Evolutionary conservation across 2,113 vertebrate species (phyloP).

Genomic region (Scytalopus superciliaris): DNA sequence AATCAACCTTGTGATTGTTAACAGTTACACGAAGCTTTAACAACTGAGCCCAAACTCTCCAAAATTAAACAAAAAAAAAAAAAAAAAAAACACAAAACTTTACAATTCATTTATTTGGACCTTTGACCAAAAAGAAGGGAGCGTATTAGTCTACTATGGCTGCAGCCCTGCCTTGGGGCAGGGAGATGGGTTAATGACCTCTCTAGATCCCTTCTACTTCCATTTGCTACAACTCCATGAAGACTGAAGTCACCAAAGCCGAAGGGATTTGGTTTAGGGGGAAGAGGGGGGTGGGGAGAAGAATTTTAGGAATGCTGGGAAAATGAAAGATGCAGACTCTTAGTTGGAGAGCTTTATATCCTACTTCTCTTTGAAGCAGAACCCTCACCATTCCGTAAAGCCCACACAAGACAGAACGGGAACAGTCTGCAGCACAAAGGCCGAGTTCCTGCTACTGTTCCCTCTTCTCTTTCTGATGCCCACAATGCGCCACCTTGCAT

Average conservation of each 20-base stretch:
- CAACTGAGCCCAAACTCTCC: background rate
- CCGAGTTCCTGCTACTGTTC: background rate
- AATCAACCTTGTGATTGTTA: background rate
- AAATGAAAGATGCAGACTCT: conserved; percentile 33
- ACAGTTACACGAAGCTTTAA: background rate
- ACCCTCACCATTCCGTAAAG: background rate
- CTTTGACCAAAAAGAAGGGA: background rate
- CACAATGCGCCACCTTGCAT: background rate
- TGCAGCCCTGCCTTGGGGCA: conserved; percentile 52
- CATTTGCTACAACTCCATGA: conserved; percentile 47
- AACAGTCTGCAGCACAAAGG: background rate
- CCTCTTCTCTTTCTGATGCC: background rate
- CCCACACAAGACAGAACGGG: background rate
- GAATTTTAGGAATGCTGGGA: conserved; percentile 69
- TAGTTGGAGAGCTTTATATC: conserved; percentile 13
- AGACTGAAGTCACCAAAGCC: conserved; percentile 51
- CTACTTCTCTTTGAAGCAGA: conserved; percentile 36
- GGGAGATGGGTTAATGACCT: conserved; percentile 63
- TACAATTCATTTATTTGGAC: background rate
- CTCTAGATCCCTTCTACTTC: conserved; percentile 53
- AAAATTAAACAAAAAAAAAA: background rate
- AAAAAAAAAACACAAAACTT: background rate
- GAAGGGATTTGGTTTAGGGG: conserved; percentile 49
- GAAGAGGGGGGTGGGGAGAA: conserved; percentile 55
- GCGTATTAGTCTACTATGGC: background rate